A percentile compares a stretch with the other conserved stretches of the same genome.
phyloP scores from a whole-genome alignment of 1,140 invertebrate genomes.

The Drosophila kurseongensis region DNA sequence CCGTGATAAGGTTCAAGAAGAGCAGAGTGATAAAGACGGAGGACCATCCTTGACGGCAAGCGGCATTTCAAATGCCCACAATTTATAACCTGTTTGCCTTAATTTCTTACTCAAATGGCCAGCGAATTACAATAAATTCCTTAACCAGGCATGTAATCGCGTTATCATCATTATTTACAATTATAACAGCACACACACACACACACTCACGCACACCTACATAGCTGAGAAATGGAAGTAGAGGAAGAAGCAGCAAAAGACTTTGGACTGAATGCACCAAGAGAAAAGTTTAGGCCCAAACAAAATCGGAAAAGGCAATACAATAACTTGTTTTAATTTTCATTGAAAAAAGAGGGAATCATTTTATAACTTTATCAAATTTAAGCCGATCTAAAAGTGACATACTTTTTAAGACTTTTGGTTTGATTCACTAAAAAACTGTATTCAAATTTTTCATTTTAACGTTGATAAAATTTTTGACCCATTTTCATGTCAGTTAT shows the following conservation, averaged over 20 bases:
- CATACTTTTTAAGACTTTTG: too few relatives aligned
- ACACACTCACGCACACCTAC: conserved; percentile 22
- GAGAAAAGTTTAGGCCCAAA: background rate
- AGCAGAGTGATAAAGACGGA: background rate
- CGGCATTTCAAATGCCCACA: conserved; percentile 49
- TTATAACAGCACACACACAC: conserved; percentile 49
- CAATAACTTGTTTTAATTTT: too few relatives aligned
- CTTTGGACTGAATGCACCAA: conserved; percentile 16
- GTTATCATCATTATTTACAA: conserved; percentile 79
- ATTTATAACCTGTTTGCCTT: conserved; percentile 64
- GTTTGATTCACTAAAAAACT: too few relatives aligned
- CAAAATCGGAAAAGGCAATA: too few relatives aligned
- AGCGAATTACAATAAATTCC: conserved; percentile 74
- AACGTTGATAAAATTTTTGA: too few relatives aligned
- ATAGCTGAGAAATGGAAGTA: conserved; percentile 11
- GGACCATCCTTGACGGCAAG: conserved; percentile 22
- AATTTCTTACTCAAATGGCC: conserved; percentile 68
- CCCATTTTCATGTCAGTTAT: too few relatives aligned
- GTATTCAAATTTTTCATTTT: too few relatives aligned
- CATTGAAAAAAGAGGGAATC: too few relatives aligned
- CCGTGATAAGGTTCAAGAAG: conserved; percentile 23
- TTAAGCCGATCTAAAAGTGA: too few relatives aligned
- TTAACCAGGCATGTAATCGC: conserved; percentile 70
- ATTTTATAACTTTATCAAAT: too few relatives aligned
- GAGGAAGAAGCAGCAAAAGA: conserved; percentile 16